phyloP scores from a whole-genome alignment of 2,888 invertebrate species.

The Drosophila mettleri region DNA sequence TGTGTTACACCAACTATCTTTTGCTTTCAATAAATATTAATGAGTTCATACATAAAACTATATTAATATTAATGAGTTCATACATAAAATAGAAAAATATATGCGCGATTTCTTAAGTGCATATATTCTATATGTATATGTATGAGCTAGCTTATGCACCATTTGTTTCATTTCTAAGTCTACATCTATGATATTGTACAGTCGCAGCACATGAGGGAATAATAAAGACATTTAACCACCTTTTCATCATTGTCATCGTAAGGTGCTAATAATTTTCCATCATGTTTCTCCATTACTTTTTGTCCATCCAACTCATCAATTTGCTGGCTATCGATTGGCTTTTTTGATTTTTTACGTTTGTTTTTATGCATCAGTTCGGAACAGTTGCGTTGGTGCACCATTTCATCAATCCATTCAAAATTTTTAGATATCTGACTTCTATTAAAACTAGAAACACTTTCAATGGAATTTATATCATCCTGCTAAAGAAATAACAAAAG shows the following conservation, averaged over 20 bases:
- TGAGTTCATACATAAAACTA: conserved; percentile 43
- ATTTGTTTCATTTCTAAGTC: conserved; percentile 23
- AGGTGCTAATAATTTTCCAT: conserved; percentile 42
- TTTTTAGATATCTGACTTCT: conserved; percentile 56
- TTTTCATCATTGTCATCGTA: conserved; percentile 79
- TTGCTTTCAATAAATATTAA: too few relatives aligned
- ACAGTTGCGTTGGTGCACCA: conserved; percentile 62
- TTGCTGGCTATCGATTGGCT: conserved; percentile 46
- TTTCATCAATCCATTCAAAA: conserved; percentile 75
- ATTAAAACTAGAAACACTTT: conserved; percentile 74
- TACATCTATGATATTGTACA: conserved; percentile 83
- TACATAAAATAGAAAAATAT: conserved; percentile 44
- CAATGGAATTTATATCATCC: conserved; percentile 83
- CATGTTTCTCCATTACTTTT: conserved; percentile 50
- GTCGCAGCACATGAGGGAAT: conserved; percentile 85
- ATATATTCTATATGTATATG: conserved; percentile 29
- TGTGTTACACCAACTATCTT: conserved; percentile 30
- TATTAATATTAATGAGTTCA: conserved; percentile 34
- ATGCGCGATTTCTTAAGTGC: conserved; percentile 45
- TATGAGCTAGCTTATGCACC: conserved; percentile 26
- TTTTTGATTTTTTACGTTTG: conserved; percentile 80
- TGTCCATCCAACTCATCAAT: conserved; percentile 76
- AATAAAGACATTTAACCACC: conserved; percentile 84
- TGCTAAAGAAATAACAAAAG: conserved; percentile 29
- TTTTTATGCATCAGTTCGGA: conserved; percentile 69